Evolutionary conservation across 2,797 vertebrate genomes (phyloP).

Genomic region (Orientallactaga sibirica): DNA sequence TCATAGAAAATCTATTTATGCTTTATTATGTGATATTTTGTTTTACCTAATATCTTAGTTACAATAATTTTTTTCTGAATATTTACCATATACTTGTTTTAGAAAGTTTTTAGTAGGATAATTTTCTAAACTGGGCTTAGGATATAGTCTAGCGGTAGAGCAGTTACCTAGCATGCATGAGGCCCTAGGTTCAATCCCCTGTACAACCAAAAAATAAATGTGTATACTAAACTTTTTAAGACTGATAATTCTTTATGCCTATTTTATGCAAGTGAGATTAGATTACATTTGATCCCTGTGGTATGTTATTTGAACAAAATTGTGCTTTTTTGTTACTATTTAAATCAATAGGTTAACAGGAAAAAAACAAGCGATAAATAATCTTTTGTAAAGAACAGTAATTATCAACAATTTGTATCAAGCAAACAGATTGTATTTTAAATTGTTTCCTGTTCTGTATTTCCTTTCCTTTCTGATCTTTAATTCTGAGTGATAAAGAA

Average conservation of each 20-base stretch:
- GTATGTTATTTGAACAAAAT: constrained; percentile 76
- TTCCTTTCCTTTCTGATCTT: not conserved
- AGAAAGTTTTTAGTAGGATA: constrained; percentile 1
- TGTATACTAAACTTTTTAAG: constrained; percentile 32
- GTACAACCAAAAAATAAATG: not conserved
- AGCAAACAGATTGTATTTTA: constrained; percentile 53
- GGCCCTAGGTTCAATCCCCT: not conserved
- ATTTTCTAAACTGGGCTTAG: not conserved
- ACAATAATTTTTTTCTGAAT: constrained; percentile 64
- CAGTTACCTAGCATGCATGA: not conserved
- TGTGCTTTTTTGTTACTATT: constrained; percentile 66
- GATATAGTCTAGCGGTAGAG: not conserved
- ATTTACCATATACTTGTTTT: constrained; percentile 66
- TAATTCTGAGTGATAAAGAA: constrained; percentile 24
- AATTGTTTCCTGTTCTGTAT: constrained; percentile 32
- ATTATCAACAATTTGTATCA: constrained; percentile 53
- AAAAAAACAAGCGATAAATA: constrained; percentile 46
- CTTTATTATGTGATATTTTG: constrained; percentile 27
- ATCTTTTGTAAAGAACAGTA: constrained; percentile 31
- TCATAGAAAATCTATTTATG: constrained; percentile 56
- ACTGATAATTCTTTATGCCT: constrained; percentile 72
- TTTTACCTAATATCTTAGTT: constrained; percentile 48
- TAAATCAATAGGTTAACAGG: constrained; percentile 56
- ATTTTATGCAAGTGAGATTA: constrained; percentile 61
- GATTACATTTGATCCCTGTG: constrained; percentile 64